Conservation (phyloP, 1,140 invertebrate species). For the Drosophila melanogaster region Release_6_plus_ISO1_MT NT_037436.4:10814001-10814500, state of each 20-base stretch:
- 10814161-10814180: conserved; percentile 83
- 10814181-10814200: conserved; percentile 81
- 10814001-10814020: conserved; percentile 17
- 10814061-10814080: conserved; percentile 82
- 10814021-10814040: conserved; percentile 13
- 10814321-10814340: conserved; percentile 46
- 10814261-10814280: conserved; percentile 82
- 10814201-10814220: conserved; percentile 21
- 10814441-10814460: conserved; percentile 49
- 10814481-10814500: conserved; percentile 7
- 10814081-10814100: conserved; percentile 70
- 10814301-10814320: neutral
- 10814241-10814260: conserved; percentile 82
- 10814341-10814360: conserved; percentile 56
- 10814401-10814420: conserved; percentile 72
- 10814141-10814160: conserved; percentile 43
- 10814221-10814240: conserved; percentile 9
- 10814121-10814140: conserved; percentile 39
- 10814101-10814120: conserved; percentile 52
- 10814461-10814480: conserved; percentile 21
- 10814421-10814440: conserved; percentile 26
- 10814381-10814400: conserved; percentile 80
- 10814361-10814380: conserved; percentile 77
- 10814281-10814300: conserved; percentile 60
- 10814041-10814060: conserved; percentile 72